phyloP scores from a whole-genome alignment of 2,888 invertebrate genomes.

The Drosophila pullipes region DNA sequence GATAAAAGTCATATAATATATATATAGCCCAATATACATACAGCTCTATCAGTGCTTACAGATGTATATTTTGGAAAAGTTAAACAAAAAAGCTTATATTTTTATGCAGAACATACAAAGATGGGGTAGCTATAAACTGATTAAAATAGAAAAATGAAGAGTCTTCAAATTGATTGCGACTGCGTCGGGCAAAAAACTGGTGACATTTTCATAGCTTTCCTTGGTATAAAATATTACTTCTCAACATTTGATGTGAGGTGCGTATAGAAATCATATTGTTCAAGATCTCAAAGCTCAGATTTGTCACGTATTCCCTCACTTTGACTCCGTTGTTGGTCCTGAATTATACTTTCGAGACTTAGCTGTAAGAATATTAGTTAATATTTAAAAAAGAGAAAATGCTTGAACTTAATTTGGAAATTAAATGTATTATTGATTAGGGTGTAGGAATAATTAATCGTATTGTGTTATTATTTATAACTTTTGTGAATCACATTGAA shows the following conservation, averaged over 20 bases:
- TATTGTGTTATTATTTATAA: not conserved
- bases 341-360: not conserved
- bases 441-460: not conserved
- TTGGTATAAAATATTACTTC: not conserved
- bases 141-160: not conserved
- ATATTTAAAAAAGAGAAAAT: not conserved
- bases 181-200: not conserved
- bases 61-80: slow-evolving; percentile 23
- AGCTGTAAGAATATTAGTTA: not conserved
- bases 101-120: not conserved
- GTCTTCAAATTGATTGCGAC: not conserved
- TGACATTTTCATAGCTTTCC: not conserved
- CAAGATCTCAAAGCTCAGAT: not conserved
- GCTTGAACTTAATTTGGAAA: not conserved
- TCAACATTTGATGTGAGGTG: not conserved
- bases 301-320: not conserved
- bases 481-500: not conserved
- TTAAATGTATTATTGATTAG: not conserved
- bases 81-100: not conserved
- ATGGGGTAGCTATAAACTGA: not conserved
- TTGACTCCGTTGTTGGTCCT: not conserved
- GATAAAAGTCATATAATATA: slow-evolving; percentile 68
- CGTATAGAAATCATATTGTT: not conserved
- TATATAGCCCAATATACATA: slow-evolving; percentile 29
- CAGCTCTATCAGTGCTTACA: slow-evolving; percentile 7